Evolutionary conservation across 2,113 vertebrate species (phyloP).

Genomic region (Percopsis transmontana): DNA sequence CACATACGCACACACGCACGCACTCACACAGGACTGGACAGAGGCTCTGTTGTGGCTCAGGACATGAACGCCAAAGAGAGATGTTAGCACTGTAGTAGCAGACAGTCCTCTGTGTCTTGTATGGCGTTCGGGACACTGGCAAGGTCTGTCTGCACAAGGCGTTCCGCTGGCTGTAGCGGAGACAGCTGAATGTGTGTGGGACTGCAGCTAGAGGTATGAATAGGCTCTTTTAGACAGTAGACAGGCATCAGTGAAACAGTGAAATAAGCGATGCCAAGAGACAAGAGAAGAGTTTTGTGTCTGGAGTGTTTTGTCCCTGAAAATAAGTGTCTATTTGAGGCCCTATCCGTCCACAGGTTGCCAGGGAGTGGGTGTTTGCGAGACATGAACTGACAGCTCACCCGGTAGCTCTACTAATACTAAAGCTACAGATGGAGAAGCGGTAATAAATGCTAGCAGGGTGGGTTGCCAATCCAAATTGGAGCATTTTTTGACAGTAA

Average conservation of each 20-base stretch:
- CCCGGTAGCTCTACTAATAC: background rate
- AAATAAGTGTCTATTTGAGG: conserved; percentile 43
- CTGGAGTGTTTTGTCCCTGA: conserved; percentile 16
- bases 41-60: conserved; percentile 59
- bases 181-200: conserved; percentile 50
- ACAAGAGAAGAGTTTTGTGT: conserved; percentile 31
- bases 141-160: conserved; percentile 45
- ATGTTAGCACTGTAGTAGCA: conserved; percentile 51
- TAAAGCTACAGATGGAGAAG: conserved; percentile 9
- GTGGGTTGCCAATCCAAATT: background rate
- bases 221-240: conserved; percentile 47
- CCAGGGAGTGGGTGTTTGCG: conserved; percentile 31
- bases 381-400: conserved; percentile 39
- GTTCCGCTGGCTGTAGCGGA: conserved; percentile 38
- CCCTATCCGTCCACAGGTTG: conserved; percentile 19
- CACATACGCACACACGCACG: conserved; percentile 11
- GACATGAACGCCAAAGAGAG: conserved; percentile 57
- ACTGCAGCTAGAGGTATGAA: conserved; percentile 51
- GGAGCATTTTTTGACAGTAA: too few species aligned
- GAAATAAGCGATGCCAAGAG: background rate
- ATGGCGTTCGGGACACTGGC: conserved; percentile 55
- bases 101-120: conserved; percentile 52
- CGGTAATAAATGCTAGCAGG: background rate
- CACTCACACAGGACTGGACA: conserved; percentile 52
- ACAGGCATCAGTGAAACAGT: conserved; percentile 50